These are phyloP conservation scores for Ptycholaimellus sp. DNA, from an alignment of 2,888 invertebrate species.

Conservation along the genomic window DNA sequence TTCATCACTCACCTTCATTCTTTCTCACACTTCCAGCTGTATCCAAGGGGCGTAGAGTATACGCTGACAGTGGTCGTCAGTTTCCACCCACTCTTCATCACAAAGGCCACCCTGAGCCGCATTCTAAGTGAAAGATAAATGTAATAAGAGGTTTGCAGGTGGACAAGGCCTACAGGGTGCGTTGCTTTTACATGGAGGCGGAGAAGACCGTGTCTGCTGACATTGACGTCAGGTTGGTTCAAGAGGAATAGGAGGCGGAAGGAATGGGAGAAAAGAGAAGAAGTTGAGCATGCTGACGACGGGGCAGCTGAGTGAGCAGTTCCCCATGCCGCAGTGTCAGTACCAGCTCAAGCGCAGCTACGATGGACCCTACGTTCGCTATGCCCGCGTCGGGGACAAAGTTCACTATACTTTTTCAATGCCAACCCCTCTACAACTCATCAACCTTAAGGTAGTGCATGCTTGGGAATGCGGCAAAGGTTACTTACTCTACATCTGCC, in stretches of 20 bases:
- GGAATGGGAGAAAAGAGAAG: background rate
- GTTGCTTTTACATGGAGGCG: slow-evolving; percentile 8
- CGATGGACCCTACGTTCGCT: slow-evolving; percentile 6
- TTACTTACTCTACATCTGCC: background rate
- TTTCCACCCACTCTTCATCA: slow-evolving; percentile 7
- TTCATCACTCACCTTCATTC: background rate
- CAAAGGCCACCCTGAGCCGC: slow-evolving; percentile 1
- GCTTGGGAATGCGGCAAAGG: slow-evolving; percentile 7
- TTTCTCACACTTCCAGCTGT: slow-evolving; percentile 2
- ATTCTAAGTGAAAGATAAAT: no score
- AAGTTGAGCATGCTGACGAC: slow-evolving; percentile 7
- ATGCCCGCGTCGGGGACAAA: slow-evolving; percentile 6
- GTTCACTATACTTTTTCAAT: background rate
- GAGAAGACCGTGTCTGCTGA: slow-evolving; percentile 5
- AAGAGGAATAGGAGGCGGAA: background rate
- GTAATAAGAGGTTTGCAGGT: no score
- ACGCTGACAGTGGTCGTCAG: slow-evolving; percentile 7
- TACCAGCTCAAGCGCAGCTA: slow-evolving; percentile 4
- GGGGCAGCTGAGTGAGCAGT: slow-evolving; percentile 4
- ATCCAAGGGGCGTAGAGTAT: slow-evolving; percentile 8
- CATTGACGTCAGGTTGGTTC: slow-evolving; percentile 5
- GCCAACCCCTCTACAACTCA: no score
- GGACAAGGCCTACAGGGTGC: slow-evolving; percentile 6
- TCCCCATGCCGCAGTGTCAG: slow-evolving; percentile 6
- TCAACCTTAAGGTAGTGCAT: slow-evolving; percentile 3